Evolutionary conservation across 2,888 invertebrate species (phyloP).

Genomic region (Tinea semifulvella): DNA sequence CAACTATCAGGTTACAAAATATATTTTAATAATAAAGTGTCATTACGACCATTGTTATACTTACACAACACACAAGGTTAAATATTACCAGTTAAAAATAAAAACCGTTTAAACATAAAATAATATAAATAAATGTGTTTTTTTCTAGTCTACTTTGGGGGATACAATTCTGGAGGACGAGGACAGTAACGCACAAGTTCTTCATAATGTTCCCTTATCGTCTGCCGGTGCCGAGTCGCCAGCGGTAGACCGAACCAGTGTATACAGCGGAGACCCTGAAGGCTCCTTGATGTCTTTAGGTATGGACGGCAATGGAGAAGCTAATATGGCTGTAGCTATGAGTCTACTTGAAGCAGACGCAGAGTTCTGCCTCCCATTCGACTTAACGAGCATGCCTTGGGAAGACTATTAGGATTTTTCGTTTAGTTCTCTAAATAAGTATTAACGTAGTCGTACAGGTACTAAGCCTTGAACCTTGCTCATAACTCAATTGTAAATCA

Average conservation of each 20-base stretch:
- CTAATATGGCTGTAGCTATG: conserved; percentile 93
- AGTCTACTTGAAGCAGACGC: conserved; percentile 89
- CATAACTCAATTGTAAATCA: too few species aligned
- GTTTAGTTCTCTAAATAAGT: too few species aligned
- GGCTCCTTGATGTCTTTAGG: too few species aligned
- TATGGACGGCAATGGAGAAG: conserved; percentile 78
- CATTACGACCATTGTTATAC: neutral
- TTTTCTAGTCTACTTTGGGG: conserved; percentile 30
- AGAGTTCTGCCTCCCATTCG: conserved; percentile 86
- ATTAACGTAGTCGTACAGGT: too few species aligned
- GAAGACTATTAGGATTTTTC: neutral
- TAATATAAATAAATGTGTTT: too few species aligned
- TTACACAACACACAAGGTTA: too few species aligned
- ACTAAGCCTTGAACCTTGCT: too few species aligned
- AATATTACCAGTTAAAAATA: too few species aligned
- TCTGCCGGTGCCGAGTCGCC: conserved; percentile 18
- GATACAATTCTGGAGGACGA: conserved; percentile 34
- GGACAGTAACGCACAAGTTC: conserved; percentile 27
- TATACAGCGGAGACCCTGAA: neutral
- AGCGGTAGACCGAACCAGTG: conserved; percentile 50
- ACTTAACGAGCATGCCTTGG: conserved; percentile 88
- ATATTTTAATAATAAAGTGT: too few species aligned
- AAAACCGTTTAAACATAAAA: too few species aligned
- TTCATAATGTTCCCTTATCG: conserved; percentile 38
- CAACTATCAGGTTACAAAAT: neutral